Evolutionary conservation across 2,113 vertebrate species (phyloP).

Genomic region (Plecotus auritus): DNA sequence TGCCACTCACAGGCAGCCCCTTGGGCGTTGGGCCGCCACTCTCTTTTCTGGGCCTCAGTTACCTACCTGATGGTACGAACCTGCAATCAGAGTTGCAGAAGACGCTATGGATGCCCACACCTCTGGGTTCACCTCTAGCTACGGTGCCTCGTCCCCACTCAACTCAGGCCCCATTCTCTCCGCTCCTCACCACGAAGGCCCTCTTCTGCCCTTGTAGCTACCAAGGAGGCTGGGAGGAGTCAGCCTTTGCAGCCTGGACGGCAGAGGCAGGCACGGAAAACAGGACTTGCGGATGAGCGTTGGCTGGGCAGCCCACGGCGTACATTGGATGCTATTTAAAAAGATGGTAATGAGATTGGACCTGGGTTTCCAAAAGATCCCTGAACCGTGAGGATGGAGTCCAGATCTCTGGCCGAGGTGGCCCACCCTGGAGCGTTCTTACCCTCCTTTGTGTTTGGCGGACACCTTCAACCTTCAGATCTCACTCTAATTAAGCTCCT

Average conservation of each 20-base stretch:
- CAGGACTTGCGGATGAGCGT: fast-evolving
- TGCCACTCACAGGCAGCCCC: fast-evolving
- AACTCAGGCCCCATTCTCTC: too few species aligned
- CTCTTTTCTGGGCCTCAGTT: fast-evolving
- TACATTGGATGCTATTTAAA: too few species aligned
- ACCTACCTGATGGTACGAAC: fast-evolving
- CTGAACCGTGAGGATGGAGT: fast-evolving
- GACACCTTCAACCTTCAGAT: neutral
- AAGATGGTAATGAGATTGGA: fast-evolving
- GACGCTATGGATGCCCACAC: fast-evolving
- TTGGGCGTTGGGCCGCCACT: fast-evolving
- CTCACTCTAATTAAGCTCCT: neutral
- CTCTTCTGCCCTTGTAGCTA: neutral
- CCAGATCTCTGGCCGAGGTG: fast-evolving
- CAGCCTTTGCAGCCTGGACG: fast-evolving
- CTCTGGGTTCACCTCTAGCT: too few species aligned
- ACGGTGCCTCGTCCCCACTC: fast-evolving
- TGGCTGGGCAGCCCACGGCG: fast-evolving
- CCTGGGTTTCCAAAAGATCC: neutral
- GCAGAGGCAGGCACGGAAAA: neutral
- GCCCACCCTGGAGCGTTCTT: fast-evolving
- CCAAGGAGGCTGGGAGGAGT: neutral
- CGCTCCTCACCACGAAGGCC: too few species aligned
- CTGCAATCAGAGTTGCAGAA: fast-evolving
- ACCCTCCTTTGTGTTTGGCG: neutral